Evolutionary conservation across 2,797 vertebrate species (phyloP).

Genomic region (Notolabrus celidotus): DNA sequence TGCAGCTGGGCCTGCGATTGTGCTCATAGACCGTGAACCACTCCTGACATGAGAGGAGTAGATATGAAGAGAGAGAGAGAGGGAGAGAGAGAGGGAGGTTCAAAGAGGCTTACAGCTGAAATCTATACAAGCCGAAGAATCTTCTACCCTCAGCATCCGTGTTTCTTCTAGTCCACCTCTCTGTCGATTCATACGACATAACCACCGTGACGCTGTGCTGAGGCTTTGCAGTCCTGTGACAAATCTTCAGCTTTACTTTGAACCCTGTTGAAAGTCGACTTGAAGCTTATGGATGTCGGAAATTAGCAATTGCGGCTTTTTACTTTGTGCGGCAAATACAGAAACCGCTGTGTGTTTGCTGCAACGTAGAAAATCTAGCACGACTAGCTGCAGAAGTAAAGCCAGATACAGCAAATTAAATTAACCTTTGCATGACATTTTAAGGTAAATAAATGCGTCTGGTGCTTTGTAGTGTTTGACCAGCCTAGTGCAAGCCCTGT

Average conservation of each 20-base stretch:
- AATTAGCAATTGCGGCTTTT: background rate
- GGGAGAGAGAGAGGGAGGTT: constrained; percentile 15
- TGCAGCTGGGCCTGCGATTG: constrained; percentile 89
- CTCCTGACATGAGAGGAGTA: constrained; percentile 78
- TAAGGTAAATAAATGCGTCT: too few species aligned
- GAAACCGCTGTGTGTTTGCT: background rate
- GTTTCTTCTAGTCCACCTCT: constrained; percentile 24
- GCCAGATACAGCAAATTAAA: too few species aligned
- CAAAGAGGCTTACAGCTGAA: constrained; percentile 42
- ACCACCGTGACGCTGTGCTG: background rate
- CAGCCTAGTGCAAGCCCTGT: too few species aligned
- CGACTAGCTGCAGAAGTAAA: too few species aligned
- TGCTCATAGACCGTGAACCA: constrained; percentile 94
- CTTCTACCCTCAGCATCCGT: constrained; percentile 5
- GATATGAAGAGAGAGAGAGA: background rate
- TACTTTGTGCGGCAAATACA: background rate
- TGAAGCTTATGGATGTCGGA: background rate
- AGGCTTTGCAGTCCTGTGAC: constrained; percentile 23
- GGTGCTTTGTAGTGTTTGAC: too few species aligned
- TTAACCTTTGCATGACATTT: too few species aligned
- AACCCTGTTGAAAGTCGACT: background rate
- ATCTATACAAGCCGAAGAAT: constrained; percentile 27
- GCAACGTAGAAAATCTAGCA: too few species aligned
- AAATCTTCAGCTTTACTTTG: constrained; percentile 6
- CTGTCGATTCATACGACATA: constrained; percentile 13